Percentiles rank a stretch among this genome's conserved stretches.
phyloP scores from a whole-genome alignment of 1,140 invertebrate species.

The Anastrepha obliqua region DNA sequence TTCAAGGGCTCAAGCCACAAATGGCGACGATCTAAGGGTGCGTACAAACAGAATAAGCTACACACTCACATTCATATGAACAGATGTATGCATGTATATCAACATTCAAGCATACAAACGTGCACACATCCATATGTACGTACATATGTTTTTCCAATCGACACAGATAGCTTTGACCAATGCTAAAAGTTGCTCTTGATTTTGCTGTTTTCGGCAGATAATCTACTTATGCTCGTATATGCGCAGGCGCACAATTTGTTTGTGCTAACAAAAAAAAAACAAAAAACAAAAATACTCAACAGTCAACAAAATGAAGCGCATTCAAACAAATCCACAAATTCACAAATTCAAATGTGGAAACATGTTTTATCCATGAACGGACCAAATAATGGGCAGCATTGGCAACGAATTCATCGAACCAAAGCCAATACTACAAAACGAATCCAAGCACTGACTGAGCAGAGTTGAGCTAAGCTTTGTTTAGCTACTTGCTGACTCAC shows the following conservation, averaged over 20 bases:
- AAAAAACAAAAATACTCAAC: not conserved
- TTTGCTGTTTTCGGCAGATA: not conserved
- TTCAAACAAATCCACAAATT: not conserved
- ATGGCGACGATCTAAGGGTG: no score
- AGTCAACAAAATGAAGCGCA: not conserved
- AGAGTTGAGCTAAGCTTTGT: not conserved
- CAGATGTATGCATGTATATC: no score
- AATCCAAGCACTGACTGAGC: not conserved
- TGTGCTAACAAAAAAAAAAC: not conserved
- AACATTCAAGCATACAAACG: no score
- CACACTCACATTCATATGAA: no score
- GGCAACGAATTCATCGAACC: conserved; percentile 18
- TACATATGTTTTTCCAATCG: not conserved
- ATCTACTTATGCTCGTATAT: not conserved
- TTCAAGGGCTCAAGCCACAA: no score
- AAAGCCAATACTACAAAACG: not conserved
- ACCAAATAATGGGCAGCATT: conserved; percentile 2
- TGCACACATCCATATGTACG: no score
- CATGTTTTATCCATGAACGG: conserved; percentile 44
- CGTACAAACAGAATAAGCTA: no score
- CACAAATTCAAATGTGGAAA: conserved; percentile 33
- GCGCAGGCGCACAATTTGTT: conserved; percentile 2
- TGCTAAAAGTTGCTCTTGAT: conserved; percentile 37
- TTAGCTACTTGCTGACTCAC: not conserved
- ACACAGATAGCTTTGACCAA: not conserved